Base-by-base conservation (phyloP, 2,797 vertebrate species). In the Garrulus glandarius region DNA sequence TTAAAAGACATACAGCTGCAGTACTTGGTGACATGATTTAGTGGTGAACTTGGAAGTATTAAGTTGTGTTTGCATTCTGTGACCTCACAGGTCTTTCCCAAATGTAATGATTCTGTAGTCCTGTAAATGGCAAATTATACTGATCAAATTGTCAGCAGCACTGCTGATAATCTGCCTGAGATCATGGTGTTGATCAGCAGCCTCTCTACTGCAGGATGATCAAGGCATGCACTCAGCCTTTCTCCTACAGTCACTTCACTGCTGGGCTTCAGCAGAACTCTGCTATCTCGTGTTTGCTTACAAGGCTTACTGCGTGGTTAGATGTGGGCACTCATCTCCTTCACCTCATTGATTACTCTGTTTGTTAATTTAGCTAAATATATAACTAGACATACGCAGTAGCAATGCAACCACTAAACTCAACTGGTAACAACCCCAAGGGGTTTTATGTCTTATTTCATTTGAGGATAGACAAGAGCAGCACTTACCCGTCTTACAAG, bases 171-270 rank as follows among this genome's bases (percentile, higher is more conserved):
- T 4, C 10, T 64, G 17, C 55, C 43, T 5, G 10, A 65, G 44
- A 23, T 4, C n/a, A 41, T 0, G 1, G 24, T 13, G 36, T 9
- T 3, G 2, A 44, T 36, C 47, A 84, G 75, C 34, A 74, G 61
- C 30, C 19, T 15, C 41, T 55, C 44, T 23, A 9, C 50, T 46
- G 49, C 6, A 8, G 37, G 21, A 17, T 14, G 34, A 59, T 8
- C 5, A 0, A 11, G 49, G 36, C 36, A 70, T 1, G 2, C 0
- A 0, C 15, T 52, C 65, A 44, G 34, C 32, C 52, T 61, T 39
- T 15, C 27, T 61, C 56, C 57, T 18, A 3, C 56, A 78, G 34
- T 4, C 41, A 5, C 41, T 12, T 19, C 29, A 6, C 36, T 44
- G 52, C 47, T 65, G 56, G 39, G 47, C 57, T 59, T 29, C 63